A percentile compares a stretch with the other conserved stretches of the same genome.
These are phyloP conservation scores for Microtus oregoni DNA, from an alignment of 2,113 vertebrate species.

Conservation along the genomic window DNA sequence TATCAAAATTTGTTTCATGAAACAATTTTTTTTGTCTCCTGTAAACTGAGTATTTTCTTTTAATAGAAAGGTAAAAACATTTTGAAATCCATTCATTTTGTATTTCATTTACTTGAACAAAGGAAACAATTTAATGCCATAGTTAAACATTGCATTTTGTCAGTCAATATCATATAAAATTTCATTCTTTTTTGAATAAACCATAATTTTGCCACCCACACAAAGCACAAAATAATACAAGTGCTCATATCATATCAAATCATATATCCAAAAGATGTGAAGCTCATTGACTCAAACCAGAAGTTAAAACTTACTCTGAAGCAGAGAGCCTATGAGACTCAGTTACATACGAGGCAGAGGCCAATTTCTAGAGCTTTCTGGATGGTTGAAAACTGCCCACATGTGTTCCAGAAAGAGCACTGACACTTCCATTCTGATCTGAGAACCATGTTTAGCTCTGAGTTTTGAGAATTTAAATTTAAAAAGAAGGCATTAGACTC, in stretches of 20 bases:
- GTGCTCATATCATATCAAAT: neutral
- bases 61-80: conserved; percentile 7
- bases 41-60: conserved; percentile 9
- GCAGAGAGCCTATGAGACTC: neutral
- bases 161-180: conserved; percentile 40
- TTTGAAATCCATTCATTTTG: conserved; percentile 8
- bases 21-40: neutral
- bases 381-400: neutral
- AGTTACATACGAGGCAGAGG: neutral
- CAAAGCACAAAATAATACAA: conserved; percentile 1
- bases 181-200: conserved; percentile 54
- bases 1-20: conserved; percentile 8
- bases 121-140: conserved; percentile 29
- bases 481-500: neutral
- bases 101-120: conserved; percentile 61
- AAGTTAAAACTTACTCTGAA: conserved; percentile 15
- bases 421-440: conserved; percentile 19
- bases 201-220: conserved; percentile 33
- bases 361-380: neutral
- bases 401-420: neutral
- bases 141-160: neutral
- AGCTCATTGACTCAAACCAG: neutral
- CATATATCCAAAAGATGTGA: neutral
- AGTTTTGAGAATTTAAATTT: conserved; percentile 13
- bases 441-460: neutral